Percentiles rank a stretch among this genome's conserved stretches.
Conservation (phyloP, 2,797 vertebrate species). For the Oreochromis grahami region DNA sequence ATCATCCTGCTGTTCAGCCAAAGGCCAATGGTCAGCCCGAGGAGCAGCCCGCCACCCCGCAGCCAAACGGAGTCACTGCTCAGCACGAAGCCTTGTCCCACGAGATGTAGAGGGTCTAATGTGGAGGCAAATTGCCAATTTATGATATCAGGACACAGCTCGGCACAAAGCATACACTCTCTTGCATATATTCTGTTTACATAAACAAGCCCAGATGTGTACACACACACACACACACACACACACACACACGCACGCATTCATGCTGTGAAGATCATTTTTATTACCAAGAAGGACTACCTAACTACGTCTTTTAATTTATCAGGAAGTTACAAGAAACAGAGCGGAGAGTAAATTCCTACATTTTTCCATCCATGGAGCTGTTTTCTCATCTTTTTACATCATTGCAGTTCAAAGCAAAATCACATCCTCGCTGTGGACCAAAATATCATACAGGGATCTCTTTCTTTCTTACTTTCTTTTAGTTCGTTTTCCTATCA, state of each 20-base stretch:
- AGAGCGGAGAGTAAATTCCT: neutral
- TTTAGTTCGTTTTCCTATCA: neutral
- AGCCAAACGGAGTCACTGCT: conserved; percentile 81
- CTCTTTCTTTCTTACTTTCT: neutral
- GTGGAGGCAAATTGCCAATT: neutral
- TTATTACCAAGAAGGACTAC: conserved; percentile 9
- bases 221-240: neutral
- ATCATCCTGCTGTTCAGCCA: conserved; percentile 50
- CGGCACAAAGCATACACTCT: conserved; percentile 10
- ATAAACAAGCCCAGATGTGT: conserved; percentile 4
- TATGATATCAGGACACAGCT: conserved; percentile 14
- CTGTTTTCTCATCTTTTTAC: neutral
- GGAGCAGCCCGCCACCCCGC: conserved; percentile 53
- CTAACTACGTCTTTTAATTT: conserved; percentile 14
- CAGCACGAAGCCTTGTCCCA: conserved; percentile 82
- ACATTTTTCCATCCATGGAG: neutral
- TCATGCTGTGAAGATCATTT: conserved; percentile 42
- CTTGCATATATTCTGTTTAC: conserved; percentile 33
- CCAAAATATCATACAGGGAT: neutral
- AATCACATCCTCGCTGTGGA: neutral
- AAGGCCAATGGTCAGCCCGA: conserved; percentile 56
- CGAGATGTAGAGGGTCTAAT: conserved; percentile 82
- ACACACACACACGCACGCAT: neutral
- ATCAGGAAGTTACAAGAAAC: neutral
- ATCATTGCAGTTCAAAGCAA: neutral